Conservation (phyloP, 2,113 vertebrate genomes). For the Nipponia nippon region DNA sequence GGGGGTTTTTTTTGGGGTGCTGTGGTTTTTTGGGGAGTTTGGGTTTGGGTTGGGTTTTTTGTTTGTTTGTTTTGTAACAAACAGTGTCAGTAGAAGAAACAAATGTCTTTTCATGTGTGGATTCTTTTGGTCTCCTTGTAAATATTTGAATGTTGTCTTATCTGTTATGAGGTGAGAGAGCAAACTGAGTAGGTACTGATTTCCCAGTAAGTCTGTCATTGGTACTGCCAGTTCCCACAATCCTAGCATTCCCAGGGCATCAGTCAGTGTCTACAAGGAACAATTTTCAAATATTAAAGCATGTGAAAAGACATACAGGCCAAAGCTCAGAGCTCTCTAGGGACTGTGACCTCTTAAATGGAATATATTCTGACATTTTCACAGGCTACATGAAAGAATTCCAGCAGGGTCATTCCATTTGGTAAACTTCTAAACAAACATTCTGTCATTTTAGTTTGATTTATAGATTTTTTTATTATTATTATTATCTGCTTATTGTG, state of each 20-base stretch:
- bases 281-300: conserved; percentile 79
- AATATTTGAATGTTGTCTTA: conserved; percentile 1
- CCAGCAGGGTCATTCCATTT: conserved; percentile 71
- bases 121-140: neutral
- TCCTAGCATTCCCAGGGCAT: conserved; percentile 80
- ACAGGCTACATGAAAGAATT: conserved; percentile 78
- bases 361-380: conserved; percentile 80
- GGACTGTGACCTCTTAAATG: conserved; percentile 76
- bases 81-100: neutral
- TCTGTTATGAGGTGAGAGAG: neutral
- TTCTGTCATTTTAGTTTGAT: conserved; percentile 63
- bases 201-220: conserved; percentile 72
- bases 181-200: conserved; percentile 50
- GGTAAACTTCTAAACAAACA: conserved; percentile 74
- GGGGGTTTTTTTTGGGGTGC: neutral
- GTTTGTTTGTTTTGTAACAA: neutral
- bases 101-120: neutral
- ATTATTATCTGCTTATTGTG: conserved; percentile 62
- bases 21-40: neutral
- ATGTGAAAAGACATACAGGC: conserved; percentile 81
- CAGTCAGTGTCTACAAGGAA: conserved; percentile 80
- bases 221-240: conserved; percentile 84
- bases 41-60: no score
- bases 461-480: conserved; percentile 47
- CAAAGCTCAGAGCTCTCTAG: conserved; percentile 75